Percentiles rank a stretch among this genome's conserved stretches.
Evolutionary conservation across 2,113 vertebrate species (phyloP).

Genomic region (Tragelaphus scriptus): DNA sequence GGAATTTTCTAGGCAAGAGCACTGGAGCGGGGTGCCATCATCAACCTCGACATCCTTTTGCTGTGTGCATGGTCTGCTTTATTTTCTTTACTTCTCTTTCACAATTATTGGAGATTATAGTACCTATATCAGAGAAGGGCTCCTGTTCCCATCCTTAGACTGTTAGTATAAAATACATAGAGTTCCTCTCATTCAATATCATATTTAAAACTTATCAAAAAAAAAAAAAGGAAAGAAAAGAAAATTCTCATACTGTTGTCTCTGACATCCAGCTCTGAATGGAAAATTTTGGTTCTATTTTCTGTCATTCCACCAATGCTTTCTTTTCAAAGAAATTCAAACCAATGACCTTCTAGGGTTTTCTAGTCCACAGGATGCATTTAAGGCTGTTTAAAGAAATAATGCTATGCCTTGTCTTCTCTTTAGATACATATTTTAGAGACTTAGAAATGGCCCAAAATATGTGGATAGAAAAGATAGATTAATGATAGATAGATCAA

Average conservation of each 20-base stretch:
- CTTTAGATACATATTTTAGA: not conserved
- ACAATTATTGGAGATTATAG: not conserved
- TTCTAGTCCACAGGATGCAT: not conserved
- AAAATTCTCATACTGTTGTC: not conserved
- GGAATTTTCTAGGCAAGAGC: too few relatives aligned
- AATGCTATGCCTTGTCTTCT: not conserved
- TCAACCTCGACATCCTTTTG: not conserved
- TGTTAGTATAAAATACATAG: not conserved
- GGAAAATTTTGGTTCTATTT: not conserved
- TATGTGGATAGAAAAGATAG: not conserved
- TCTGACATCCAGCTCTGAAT: not conserved
- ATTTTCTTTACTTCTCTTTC: not conserved
- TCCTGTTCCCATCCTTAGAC: not conserved
- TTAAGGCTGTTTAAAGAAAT: not conserved
- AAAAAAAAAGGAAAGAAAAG: not conserved
- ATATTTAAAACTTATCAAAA: not conserved
- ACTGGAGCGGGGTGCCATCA: too few relatives aligned
- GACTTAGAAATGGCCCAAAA: not conserved
- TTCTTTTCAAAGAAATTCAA: conserved; percentile 23
- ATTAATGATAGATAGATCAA: not conserved
- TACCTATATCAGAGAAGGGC: not conserved
- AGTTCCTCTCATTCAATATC: not conserved
- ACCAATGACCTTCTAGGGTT: not conserved
- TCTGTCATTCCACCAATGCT: not conserved
- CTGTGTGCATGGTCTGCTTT: not conserved